These are phyloP conservation scores for Drosophila prosaltans DNA, from an alignment of 1,140 invertebrate genomes.

Conservation along the genomic window DNA sequence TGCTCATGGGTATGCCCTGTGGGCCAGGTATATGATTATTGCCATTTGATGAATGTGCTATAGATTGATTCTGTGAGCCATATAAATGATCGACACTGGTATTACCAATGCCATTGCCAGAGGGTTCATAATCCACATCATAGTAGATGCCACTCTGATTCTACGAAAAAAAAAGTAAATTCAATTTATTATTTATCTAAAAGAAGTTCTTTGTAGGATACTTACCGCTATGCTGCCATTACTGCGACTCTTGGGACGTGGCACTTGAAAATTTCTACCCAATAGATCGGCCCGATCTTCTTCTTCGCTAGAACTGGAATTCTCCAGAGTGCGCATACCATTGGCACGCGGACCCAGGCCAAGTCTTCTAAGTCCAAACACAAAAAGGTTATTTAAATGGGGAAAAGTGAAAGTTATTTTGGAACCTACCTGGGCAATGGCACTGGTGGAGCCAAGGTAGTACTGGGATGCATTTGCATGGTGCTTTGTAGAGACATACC, in stretches of 20 bases:
- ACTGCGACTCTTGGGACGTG: constrained; percentile 90
- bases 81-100: constrained; percentile 76
- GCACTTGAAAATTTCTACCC: constrained; percentile 87
- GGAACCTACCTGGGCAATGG: constrained; percentile 86
- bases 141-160: constrained; percentile 95
- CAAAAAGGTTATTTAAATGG: not conserved
- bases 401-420: not conserved
- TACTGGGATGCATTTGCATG: constrained; percentile 81
- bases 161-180: constrained; percentile 82
- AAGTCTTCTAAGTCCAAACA: constrained; percentile 71
- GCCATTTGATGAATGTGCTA: constrained; percentile 62
- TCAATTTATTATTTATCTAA: too few relatives aligned
- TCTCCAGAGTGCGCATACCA: constrained; percentile 84
- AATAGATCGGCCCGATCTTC: constrained; percentile 90
- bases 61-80: constrained; percentile 76
- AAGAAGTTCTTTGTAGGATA: constrained; percentile 9
- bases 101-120: constrained; percentile 84
- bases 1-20: constrained; percentile 88
- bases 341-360: constrained; percentile 81
- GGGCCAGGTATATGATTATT: constrained; percentile 84
- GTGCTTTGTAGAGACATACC: constrained; percentile 85
- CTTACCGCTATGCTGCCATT: constrained; percentile 88
- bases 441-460: constrained; percentile 86
- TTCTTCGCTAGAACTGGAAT: constrained; percentile 87
- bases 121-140: constrained; percentile 92